Percentiles rank a stretch among this genome's conserved stretches.
These are phyloP conservation scores for Diglossa cyanea DNA, from an alignment of 2,797 vertebrate species.

Conservation along the genomic window DNA sequence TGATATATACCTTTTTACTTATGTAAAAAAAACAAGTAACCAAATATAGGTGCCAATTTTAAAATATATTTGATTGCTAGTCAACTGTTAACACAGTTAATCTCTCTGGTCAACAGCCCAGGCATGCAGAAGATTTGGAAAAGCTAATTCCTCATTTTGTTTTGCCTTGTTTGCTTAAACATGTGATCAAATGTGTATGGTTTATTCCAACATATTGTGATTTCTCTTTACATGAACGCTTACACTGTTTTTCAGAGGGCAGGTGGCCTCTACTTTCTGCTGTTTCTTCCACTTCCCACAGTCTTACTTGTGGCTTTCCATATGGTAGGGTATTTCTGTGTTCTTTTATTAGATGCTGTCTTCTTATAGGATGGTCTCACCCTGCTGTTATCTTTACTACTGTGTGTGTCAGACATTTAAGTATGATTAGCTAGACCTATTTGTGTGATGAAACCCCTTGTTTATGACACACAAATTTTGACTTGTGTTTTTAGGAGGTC, in stretches of 20 bases:
- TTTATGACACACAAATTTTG: background rate
- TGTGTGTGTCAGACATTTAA: background rate
- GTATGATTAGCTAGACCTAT: background rate
- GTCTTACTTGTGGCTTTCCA: background rate
- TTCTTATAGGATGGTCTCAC: background rate
- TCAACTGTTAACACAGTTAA: background rate
- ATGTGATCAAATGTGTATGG: background rate
- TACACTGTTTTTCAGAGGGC: background rate
- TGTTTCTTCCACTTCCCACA: conserved; percentile 5
- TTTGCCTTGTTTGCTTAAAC: background rate
- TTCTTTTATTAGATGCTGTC: background rate
- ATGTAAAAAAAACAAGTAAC: background rate
- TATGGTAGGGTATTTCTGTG: background rate
- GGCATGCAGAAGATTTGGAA: background rate
- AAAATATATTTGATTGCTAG: background rate
- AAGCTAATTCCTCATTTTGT: background rate
- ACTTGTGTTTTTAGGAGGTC: background rate
- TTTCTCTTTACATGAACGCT: background rate
- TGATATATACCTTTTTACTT: background rate
- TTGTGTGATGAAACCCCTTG: background rate
- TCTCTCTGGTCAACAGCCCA: background rate
- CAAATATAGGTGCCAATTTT: background rate
- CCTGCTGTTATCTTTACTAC: background rate
- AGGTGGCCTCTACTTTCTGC: background rate
- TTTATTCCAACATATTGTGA: background rate